Evolutionary conservation across 92 coral and sea anemone species (phyloP).

Genomic region (Bergia puertoricense): DNA sequence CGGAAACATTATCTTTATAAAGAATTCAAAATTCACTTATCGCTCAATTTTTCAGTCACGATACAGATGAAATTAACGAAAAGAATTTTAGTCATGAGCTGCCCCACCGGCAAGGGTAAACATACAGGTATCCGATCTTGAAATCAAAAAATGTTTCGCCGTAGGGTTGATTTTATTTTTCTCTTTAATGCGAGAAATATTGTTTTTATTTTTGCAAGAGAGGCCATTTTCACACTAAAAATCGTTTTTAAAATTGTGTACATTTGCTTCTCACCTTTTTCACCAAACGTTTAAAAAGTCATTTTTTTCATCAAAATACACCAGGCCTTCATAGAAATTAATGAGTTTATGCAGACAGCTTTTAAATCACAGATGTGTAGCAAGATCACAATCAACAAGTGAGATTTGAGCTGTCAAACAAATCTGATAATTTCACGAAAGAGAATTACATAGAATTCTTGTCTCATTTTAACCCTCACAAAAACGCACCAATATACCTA

Average conservation of each 20-base stretch:
- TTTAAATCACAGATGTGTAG: conserved; percentile 28
- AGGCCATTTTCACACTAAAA: not conserved
- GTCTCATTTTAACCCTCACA: not conserved
- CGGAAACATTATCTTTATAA: not conserved
- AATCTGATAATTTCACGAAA: conserved; percentile 14
- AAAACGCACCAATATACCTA: too few species aligned
- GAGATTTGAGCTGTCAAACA: conserved; percentile 21
- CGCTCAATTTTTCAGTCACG: not conserved
- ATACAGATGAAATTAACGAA: too few species aligned
- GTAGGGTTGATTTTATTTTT: not conserved
- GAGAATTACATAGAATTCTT: not conserved
- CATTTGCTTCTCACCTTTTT: not conserved
- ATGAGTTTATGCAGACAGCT: conserved; percentile 18
- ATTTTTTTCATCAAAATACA: conserved; percentile 1
- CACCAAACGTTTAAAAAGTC: conserved; percentile 9
- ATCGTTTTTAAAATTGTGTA: not conserved
- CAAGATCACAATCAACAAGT: conserved; percentile 27
- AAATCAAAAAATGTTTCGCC: not conserved
- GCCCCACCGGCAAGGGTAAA: not conserved
- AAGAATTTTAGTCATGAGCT: not conserved
- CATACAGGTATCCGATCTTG: not conserved
- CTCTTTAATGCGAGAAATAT: not conserved
- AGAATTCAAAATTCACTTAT: not conserved
- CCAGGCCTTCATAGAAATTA: conserved; percentile 41
- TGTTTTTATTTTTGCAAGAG: not conserved